Conservation (phyloP, 1,140 invertebrate genomes). For the Drosophila sechellia region DNA sequence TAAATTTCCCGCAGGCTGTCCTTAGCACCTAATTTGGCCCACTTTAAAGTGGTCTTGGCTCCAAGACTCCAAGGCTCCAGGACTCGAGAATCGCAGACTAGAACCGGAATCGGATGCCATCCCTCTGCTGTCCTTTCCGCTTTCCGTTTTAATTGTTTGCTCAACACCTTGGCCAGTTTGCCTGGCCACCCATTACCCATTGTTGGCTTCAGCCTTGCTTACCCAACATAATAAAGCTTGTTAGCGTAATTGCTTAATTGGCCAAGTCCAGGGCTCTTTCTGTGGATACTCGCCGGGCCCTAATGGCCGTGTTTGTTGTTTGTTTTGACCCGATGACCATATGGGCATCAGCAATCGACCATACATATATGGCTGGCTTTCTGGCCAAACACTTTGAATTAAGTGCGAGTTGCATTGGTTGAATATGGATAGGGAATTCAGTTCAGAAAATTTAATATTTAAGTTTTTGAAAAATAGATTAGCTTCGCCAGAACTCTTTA, state of each 20-base stretch:
- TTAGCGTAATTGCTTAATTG: constrained; percentile 82
- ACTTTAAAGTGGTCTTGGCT: constrained; percentile 50
- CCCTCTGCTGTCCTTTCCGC: constrained; percentile 30
- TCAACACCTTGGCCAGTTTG: constrained; percentile 68
- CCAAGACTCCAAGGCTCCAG: background rate
- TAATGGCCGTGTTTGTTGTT: constrained; percentile 65
- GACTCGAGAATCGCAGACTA: background rate
- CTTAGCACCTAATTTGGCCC: constrained; percentile 61
- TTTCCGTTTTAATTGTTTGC: constrained; percentile 71
- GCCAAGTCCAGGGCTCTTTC: constrained; percentile 33
- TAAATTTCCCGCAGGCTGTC: constrained; percentile 53
- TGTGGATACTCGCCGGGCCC: constrained; percentile 13
- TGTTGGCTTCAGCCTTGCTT: constrained; percentile 30
- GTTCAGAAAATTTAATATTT: background rate
- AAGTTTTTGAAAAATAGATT: background rate
- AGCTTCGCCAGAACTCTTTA: too few relatives aligned
- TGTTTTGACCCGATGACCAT: constrained; percentile 68
- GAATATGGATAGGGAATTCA: background rate
- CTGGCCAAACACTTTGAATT: constrained; percentile 33
- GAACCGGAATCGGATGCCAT: constrained; percentile 6
- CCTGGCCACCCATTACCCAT: constrained; percentile 28
- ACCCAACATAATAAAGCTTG: constrained; percentile 78
- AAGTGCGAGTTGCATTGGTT: constrained; percentile 58
- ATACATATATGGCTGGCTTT: constrained; percentile 50
- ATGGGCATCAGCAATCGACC: constrained; percentile 48